Evolutionary conservation across 1,140 invertebrate genomes (phyloP), one percentile per base, ranked within the genome.

Genomic region (Linepithema humile): DNA sequence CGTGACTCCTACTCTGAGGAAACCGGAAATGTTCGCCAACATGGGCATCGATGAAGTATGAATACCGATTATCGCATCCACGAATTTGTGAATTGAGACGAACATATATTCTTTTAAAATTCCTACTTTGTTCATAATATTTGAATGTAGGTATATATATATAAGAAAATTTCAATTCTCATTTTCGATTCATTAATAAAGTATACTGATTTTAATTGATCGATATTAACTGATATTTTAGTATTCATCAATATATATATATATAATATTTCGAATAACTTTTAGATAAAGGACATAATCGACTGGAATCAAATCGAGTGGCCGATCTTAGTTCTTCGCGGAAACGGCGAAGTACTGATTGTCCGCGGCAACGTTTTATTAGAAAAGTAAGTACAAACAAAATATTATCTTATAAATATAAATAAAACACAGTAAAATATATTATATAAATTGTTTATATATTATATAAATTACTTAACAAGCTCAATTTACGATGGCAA

Each of bases 291-390:
- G 26, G 91, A 93, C 77, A 59, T 72, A 15, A 83, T 88, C 7
- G 82, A 91, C 17, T 94, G 92, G 93, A 91, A 91, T 83, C 89
- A 95, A 60, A 94, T 96, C 6, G 94, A 96, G 5, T 98, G 97
- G 96, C 96, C 97, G 0, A 95, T 98, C 53, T 96, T 97, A 23
- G 95, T 98, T 72, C 94, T 99, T n/a, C 95, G 96, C 60, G 98
- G 97, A 9, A 98, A 98, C 93, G 98, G 97, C 10, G 97, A 97
- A 87, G 96, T 98, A 0, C 96, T 96, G 90, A 95, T 96, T 83
- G 94, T 97, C 85, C 93, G 94, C 38, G 95, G 95, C 15, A 95
- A 95, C n/a, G 88, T 96, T 29, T 94, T 96, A 17, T 92, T 93
- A 15, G 95, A 95, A 15, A 95, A 93, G 95, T 96, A 91, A 85